Base-by-base conservation (phyloP, 35 echinoderm and acorn worm genomes). In the Apostichopus parvimensis region DNA sequence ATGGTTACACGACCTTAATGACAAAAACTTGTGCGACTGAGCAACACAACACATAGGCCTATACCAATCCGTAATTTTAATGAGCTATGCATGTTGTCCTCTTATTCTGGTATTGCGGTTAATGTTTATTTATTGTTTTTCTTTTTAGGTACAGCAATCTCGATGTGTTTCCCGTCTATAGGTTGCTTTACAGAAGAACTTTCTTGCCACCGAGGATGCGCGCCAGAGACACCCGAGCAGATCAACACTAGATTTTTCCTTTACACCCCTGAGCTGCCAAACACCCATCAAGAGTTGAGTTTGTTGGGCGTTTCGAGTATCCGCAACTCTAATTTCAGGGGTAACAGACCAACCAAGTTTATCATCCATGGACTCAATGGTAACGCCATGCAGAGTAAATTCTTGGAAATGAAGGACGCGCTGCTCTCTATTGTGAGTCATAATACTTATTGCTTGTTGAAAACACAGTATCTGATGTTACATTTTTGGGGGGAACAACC, bases 261-360 rank as follows among this genome's bases (percentile, higher is more conserved):
- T 24, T 88, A 88, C 86, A 88, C 86, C 14, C 86, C 86, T 34
- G 86, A 88, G 64, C 34, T 13, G 53, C 86, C 86, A 68, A 6
- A 18, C 13, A 88, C 61, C 7, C 4, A 6, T 5, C 57, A 88
- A 88, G 13, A 1, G n/a, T 7, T 88, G 13, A 26, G 26, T 28
- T 18, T 8, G 6, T 7, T 6, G 5, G 68, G 34, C 52, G 86
- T 15, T 88, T 11, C 22, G 4, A 88, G 86, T 8, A 88, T 88
- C 60, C 26, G 4, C 12, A 72, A 55, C 61, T 88, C 86, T 11
- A 88, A 88, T 5, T 88, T 72, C 61, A 58, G n/a, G 64, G 24
- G 23, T 10, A 54, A 54, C 17, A 88, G 86, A 73, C 6, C 17
- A 9, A 88, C 86, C 60, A 88, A 88, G n/a, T 14, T 88, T 26